Percentiles rank a stretch among this genome's conserved stretches.
These are phyloP conservation scores for Crocodylus rhombifer DNA, from an alignment of 2,797 vertebrate species.

Conservation along the genomic window DNA sequence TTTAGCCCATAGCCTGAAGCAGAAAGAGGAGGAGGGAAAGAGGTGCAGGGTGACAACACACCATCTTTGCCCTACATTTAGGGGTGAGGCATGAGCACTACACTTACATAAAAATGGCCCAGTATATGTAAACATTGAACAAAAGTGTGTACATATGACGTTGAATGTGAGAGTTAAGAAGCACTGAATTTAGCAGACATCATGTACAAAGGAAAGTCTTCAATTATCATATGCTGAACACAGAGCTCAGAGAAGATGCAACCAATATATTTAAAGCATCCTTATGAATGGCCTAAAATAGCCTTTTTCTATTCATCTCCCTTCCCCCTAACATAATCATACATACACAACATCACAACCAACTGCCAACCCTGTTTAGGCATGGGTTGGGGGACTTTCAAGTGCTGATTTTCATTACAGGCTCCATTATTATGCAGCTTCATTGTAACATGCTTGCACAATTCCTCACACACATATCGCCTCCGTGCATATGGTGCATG, in stretches of 20 bases:
- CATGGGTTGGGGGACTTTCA: neutral
- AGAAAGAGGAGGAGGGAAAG: neutral
- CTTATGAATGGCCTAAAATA: slow-evolving; percentile 1
- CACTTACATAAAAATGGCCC: neutral
- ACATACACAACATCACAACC: slow-evolving; percentile 6
- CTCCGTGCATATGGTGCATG: slow-evolving; percentile 22
- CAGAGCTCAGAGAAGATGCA: neutral
- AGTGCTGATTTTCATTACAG: slow-evolving; percentile 6
- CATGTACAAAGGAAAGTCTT: neutral
- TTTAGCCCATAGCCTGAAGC: neutral
- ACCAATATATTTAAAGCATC: neutral
- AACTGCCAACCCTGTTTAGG: neutral
- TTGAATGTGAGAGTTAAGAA: neutral
- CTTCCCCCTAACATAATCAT: neutral
- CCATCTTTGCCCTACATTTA: neutral
- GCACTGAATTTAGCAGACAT: neutral
- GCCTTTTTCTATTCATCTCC: neutral
- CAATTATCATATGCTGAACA: neutral
- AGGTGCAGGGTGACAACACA: neutral
- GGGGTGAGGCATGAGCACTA: neutral
- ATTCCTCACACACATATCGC: slow-evolving; percentile 38
- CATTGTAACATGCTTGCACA: slow-evolving; percentile 37
- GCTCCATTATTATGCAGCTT: slow-evolving; percentile 35
- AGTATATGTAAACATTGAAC: no score
- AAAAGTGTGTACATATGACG: no score